Evolutionary conservation across 2,888 invertebrate species (phyloP), one percentile per base, ranked within the genome.

Genomic region (Polydesmus complanatus): DNA sequence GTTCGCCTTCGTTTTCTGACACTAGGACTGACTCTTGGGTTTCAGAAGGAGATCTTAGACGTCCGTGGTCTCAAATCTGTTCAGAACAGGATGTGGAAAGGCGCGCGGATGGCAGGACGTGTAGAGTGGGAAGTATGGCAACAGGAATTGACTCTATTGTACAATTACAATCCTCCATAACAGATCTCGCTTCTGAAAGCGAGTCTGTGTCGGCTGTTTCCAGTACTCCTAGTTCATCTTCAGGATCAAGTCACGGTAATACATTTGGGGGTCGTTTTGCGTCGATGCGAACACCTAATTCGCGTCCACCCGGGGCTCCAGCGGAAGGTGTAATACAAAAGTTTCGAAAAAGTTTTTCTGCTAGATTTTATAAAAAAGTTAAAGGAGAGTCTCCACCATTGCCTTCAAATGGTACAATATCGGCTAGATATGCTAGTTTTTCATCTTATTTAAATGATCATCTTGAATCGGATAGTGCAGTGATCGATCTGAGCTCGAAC

Each of bases 271-370:
- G 37, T 8, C 48, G 63, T 19, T 64, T 64, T 53, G 59, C 64
- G 26, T 64, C 64, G 19, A 49, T 64, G 51, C 47, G 64, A 5
- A 60, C 60, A 2, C 54, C 60, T 21, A 51, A 47, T n/a, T 25
- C 19, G 14, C 18, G 48, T 5, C 48, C n/a, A 21, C 59, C 59
- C 14, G 21, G 26, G 3, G 52, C 23, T n/a, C 37, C 61, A 37
- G 56, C 59, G 23, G 80, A 81, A 68, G 81, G 83, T 70, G 83
- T 84, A 49, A 73, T 84, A 65, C 82, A 84, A 68, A 84, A 84
- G 73, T 84, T 85, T 72, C 78, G 83, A 63, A 84, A 84, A 70
- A 83, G 82, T 64, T 81, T 85, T 69, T 82, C 83, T 27, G 70
- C 81, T 62, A 77, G 79, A 66, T 81, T 81, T 70, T 77, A 80